These are phyloP conservation scores for Triplophysa bombifrons DNA, from an alignment of 2,797 vertebrate species.

Conservation along the genomic window DNA sequence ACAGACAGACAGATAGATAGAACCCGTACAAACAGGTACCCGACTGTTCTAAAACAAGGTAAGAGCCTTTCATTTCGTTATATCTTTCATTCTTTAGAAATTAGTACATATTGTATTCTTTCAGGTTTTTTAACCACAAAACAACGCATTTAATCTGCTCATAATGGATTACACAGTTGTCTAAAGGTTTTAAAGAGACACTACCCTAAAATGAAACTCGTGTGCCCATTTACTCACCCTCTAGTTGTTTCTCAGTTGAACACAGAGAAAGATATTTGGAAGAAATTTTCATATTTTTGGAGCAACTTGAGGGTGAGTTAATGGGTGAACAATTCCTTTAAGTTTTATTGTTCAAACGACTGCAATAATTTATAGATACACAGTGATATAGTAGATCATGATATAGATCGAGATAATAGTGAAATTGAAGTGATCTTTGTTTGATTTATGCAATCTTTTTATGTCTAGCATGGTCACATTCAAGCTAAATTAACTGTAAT, in stretches of 20 bases:
- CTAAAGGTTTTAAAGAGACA: background rate
- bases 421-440: background rate
- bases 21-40: background rate
- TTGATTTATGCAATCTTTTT: background rate
- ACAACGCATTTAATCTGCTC: background rate
- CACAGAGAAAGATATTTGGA: no score
- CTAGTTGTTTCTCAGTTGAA: no score
- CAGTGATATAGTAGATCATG: background rate
- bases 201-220: no score
- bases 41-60: constrained; percentile 3
- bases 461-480: background rate
- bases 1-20: background rate
- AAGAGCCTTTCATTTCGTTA: background rate
- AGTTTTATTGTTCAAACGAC: no score
- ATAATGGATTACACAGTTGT: background rate
- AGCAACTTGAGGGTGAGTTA: no score
- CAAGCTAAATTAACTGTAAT: background rate
- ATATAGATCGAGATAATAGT: background rate
- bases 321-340: no score
- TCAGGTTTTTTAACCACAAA: background rate
- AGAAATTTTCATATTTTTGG: no score
- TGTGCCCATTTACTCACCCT: no score
- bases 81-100: background rate
- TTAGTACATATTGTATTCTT: background rate
- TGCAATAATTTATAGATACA: background rate